phyloP scores from a whole-genome alignment of 2,113 vertebrate genomes.

The Pipa parva region DNA sequence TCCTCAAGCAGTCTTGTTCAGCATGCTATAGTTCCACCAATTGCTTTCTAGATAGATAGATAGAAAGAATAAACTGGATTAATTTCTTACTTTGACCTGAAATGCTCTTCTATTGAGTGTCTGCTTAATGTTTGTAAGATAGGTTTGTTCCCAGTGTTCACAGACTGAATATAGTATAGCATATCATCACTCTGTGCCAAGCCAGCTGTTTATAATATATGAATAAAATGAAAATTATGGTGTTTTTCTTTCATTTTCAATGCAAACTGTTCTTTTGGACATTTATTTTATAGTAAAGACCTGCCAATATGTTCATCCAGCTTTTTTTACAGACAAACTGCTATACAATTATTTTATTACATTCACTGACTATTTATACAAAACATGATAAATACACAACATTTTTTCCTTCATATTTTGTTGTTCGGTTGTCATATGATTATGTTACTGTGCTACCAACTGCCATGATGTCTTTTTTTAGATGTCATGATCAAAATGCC shows the following conservation, averaged over 20 bases:
- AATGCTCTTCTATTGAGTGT: slow-evolving; percentile 10
- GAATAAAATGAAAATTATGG: neutral
- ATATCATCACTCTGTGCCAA: slow-evolving; percentile 13
- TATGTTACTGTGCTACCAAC: too few relatives aligned
- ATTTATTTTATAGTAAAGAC: neutral
- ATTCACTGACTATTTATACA: too few relatives aligned
- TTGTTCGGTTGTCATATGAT: too few relatives aligned
- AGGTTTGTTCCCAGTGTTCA: neutral
- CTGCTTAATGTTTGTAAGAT: neutral
- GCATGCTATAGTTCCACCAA: too few relatives aligned
- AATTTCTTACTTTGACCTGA: slow-evolving; percentile 11
- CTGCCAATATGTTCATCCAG: neutral
- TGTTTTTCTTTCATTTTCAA: neutral
- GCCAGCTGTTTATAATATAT: slow-evolving; percentile 12
- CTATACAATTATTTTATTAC: too few relatives aligned
- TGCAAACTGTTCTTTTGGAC: neutral
- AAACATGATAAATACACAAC: too few relatives aligned
- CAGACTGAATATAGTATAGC: neutral
- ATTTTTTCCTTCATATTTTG: too few relatives aligned
- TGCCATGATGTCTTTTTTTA: too few relatives aligned
- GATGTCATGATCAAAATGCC: too few relatives aligned
- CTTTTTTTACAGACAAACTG: neutral
- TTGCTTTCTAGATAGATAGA: too few relatives aligned
- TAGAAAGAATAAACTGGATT: too few relatives aligned
- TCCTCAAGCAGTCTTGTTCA: too few relatives aligned